These are phyloP conservation scores for Trileptium ribeirensis DNA, from an alignment of 2,888 invertebrate genomes.

Conservation along the genomic window DNA sequence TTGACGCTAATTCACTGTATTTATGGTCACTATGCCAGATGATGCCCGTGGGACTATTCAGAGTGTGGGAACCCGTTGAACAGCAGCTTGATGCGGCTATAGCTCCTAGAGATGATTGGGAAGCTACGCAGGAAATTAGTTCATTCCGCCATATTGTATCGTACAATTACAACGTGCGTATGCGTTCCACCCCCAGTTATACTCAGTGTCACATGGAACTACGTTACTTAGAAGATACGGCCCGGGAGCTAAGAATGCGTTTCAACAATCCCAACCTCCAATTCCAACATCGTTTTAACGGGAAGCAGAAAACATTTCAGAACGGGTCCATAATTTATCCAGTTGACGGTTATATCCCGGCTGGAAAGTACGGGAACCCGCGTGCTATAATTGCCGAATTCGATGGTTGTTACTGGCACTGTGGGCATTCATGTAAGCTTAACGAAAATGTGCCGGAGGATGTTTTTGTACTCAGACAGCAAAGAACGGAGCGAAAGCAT, in stretches of 20 bases:
- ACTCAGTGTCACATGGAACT: background rate
- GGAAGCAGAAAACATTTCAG: slow-evolving; percentile 1
- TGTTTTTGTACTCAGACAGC: background rate
- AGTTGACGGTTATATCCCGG: slow-evolving; percentile 10
- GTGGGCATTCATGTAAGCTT: background rate
- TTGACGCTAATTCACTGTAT: background rate
- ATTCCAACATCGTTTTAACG: slow-evolving; percentile 1
- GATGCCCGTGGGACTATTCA: background rate
- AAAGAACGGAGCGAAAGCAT: background rate
- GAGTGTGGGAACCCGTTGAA: background rate
- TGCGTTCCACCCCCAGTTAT: background rate
- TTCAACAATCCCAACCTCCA: background rate
- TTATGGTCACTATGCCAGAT: too few species aligned
- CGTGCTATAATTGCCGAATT: background rate
- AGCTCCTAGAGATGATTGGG: background rate
- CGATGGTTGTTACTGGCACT: slow-evolving; percentile 10
- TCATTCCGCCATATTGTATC: background rate
- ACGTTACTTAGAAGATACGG: background rate
- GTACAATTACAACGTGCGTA: background rate
- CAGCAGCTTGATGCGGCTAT: background rate
- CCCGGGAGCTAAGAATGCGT: background rate
- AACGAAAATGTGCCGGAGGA: background rate
- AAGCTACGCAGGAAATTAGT: background rate
- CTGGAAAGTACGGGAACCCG: background rate
- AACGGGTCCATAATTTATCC: background rate